Percentiles rank a stretch among this genome's conserved stretches.
phyloP scores from a whole-genome alignment of 2,888 invertebrate species.

The Apodemia hepburni region DNA sequence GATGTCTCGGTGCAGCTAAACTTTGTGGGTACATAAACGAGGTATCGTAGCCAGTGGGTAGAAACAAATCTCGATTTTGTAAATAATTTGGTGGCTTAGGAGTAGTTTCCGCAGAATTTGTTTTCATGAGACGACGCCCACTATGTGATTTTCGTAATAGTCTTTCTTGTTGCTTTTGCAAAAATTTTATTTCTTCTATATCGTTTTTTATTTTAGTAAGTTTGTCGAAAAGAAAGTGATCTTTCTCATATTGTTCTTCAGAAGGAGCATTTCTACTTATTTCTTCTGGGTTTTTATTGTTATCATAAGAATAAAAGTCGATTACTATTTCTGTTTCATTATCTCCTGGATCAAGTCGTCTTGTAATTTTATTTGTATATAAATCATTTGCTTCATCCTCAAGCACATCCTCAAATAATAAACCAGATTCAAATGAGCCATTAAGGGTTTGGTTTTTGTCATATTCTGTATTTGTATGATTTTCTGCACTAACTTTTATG shows the following conservation, averaged over 20 bases:
- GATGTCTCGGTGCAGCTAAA: neutral
- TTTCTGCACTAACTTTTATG: neutral
- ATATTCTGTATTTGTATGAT: neutral
- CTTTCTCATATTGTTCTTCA: constrained; percentile 6
- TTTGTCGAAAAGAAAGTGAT: neutral
- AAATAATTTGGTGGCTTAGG: neutral
- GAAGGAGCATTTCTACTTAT: neutral
- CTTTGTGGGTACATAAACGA: neutral
- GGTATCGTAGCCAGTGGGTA: neutral
- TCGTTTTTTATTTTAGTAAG: constrained; percentile 2
- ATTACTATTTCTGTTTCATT: neutral
- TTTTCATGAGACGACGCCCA: neutral
- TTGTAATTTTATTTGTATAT: neutral
- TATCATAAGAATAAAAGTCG: neutral
- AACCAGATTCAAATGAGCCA: neutral
- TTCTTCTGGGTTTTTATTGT: neutral
- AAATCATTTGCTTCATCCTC: neutral
- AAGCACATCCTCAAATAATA: neutral
- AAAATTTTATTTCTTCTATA: constrained; percentile 2
- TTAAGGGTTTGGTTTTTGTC: neutral
- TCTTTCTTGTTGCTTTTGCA: neutral
- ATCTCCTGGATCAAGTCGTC: neutral
- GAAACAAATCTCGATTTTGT: neutral
- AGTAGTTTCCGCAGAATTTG: neutral
- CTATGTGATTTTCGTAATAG: neutral